phyloP scores from a whole-genome alignment of 2,888 invertebrate species.

The Lucinisca nassula region DNA sequence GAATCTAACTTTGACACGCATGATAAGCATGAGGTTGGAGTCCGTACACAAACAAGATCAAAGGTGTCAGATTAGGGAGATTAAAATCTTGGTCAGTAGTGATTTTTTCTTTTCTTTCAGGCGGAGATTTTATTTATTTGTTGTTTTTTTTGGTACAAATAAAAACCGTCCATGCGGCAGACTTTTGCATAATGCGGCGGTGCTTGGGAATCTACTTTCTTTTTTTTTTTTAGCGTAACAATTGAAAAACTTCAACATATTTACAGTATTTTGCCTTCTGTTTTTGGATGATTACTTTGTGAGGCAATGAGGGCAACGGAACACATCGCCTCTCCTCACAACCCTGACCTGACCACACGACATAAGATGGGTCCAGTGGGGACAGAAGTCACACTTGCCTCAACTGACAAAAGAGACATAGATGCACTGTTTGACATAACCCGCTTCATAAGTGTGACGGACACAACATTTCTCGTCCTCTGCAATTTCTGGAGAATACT shows the following conservation, averaged over 20 bases:
- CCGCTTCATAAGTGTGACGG: not conserved
- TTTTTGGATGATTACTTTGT: not conserved
- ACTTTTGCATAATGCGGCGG: no score
- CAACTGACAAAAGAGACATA: not conserved
- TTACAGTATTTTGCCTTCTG: not conserved
- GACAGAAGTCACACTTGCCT: not conserved
- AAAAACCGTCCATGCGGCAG: no score
- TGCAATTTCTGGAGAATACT: not conserved
- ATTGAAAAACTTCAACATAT: not conserved
- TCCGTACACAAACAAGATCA: no score
- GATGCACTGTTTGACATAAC: not conserved
- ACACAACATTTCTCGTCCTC: not conserved
- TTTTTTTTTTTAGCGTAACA: no score
- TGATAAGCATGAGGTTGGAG: no score
- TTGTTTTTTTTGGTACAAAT: no score
- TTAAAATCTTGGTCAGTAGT: no score
- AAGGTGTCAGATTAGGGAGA: no score
- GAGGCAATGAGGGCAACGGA: not conserved
- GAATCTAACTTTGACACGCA: no score
- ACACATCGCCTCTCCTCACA: not conserved
- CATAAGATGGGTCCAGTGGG: not conserved
- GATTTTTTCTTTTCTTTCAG: no score
- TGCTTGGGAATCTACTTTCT: no score
- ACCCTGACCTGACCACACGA: not conserved
- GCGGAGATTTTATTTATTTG: no score